phyloP scores from a whole-genome alignment of 2,797 vertebrate genomes.

The Picus viridis region DNA sequence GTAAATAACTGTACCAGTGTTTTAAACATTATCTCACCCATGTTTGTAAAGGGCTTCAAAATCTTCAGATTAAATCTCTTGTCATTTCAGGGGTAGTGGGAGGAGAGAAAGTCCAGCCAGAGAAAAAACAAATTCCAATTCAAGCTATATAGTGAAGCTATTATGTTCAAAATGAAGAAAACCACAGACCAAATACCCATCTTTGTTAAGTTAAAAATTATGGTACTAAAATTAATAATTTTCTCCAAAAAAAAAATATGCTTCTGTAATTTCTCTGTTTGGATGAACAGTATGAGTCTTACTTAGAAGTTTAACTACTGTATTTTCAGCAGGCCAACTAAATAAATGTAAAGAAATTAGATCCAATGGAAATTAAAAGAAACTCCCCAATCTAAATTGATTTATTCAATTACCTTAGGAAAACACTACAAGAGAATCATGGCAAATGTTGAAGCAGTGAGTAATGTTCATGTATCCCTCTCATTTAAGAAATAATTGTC shows the following conservation, averaged over 20 bases:
- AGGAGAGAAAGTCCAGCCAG: background rate
- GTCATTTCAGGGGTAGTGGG: background rate
- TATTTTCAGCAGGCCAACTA: background rate
- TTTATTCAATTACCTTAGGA: background rate
- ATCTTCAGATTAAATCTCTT: background rate
- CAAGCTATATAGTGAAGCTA: background rate
- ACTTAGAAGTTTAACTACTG: background rate
- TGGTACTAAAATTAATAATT: background rate
- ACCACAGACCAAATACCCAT: background rate
- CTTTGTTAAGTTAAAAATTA: background rate
- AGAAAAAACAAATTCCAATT: background rate
- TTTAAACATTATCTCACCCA: background rate
- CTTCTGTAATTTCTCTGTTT: background rate
- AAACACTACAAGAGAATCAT: background rate
- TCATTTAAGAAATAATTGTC: constrained; percentile 9
- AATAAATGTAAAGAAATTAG: background rate
- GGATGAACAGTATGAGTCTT: background rate
- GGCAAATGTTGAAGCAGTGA: background rate
- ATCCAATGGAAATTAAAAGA: background rate
- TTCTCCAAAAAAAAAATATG: background rate
- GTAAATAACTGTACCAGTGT: background rate
- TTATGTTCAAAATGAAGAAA: background rate
- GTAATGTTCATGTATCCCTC: background rate
- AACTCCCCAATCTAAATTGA: background rate
- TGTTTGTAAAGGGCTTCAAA: background rate